Evolutionary conservation across 2,797 vertebrate species (phyloP), one percentile per base, ranked within the genome.

Genomic region (Sus cebifrons): DNA sequence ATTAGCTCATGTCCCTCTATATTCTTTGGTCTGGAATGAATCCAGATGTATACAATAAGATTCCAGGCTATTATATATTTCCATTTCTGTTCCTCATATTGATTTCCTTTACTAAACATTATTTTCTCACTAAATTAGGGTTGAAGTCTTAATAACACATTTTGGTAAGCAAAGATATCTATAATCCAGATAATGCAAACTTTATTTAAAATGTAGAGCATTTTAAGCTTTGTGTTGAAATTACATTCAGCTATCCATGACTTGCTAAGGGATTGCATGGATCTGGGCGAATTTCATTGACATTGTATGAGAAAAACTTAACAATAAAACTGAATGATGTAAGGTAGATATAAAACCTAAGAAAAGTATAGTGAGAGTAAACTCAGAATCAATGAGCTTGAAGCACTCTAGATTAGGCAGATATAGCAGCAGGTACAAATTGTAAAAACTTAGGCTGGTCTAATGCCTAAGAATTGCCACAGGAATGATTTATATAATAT

Each of bases 181-280:
- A 44, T 54, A 40, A 71, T 54, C 2, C 4, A 67, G 44, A 82
- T 58, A 49, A 89, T 11, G 4, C 0, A 86, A 96, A 64, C 73
- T 14, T 2, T 71, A 20, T 67, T 88, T 79, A 49, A 83, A 62
- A 83, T 60, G 14, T 21, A 40, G 18, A 86, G 13, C 3, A 29
- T 86, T 92, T 95, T 89, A 91, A 85, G 27, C 8, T 32, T 92
- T 95, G 9, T 18, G 23, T 3, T 93, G 27, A 4, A 95, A 83
- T 52, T 79, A 6, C 73, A 25, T 79, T 86, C 52, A 89, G 21
- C 17, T 65, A 73, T 6, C 2, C 14, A 73, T 21, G 23, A 13
- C 36, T 54, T 85, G 82, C 17, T 23, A 82, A 86, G 52, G 7
- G 6, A 85, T 6, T 91, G 15, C 20, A 44, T 23, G 85, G 54